Base-by-base conservation (phyloP, 2,888 invertebrate genomes). In the Ditula angustiorana region DNA sequence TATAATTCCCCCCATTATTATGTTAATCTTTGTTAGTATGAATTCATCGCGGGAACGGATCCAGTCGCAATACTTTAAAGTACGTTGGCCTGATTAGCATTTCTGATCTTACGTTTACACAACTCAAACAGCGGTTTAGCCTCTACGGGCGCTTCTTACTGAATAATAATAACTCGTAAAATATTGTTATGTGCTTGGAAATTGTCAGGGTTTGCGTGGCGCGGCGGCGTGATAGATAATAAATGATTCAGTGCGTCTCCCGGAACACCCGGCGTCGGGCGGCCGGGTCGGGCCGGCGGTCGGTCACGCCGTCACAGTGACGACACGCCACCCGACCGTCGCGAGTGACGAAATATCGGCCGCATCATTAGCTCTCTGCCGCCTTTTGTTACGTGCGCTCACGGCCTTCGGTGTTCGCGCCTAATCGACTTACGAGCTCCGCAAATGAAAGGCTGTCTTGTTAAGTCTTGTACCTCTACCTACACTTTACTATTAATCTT, bases 231-330 rank as follows among this genome's bases (percentile, higher is more conserved):
- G 72, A 68, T 79, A 77, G 72, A 68, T 79, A 78, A 81, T 80
- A 80, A 82, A 81, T 79, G 80, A 80, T 79, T 81, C 67, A 63
- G 55, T 56, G 28, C 41, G 59, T 46, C 67, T 41, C 59, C 59
- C 55, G 59, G 19, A 30, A 19, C 53, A n/a, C 19, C 26, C 58
- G 46, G 11, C 24, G 41, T 11, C 24, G 30, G 46, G 13, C 23
- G 30, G 46, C 7, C 47, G 58, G 56, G 56, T 11, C 19, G 41
- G 24, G 5, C 49, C 13, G 35, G 26, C 47, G 47, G 24, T 1
- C 26, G 26, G 28, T 16, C 19, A 24, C 59, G 41, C 13, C 47
- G 47, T 62, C 21, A 56, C 49, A 47, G 44, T 61, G 61, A 61
- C 58, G 58, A 58, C 58, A 64, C 50, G 46, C 47, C 5, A 10